phyloP scores from a whole-genome alignment of 2,888 invertebrate species.

The Phorcus lineatus region DNA sequence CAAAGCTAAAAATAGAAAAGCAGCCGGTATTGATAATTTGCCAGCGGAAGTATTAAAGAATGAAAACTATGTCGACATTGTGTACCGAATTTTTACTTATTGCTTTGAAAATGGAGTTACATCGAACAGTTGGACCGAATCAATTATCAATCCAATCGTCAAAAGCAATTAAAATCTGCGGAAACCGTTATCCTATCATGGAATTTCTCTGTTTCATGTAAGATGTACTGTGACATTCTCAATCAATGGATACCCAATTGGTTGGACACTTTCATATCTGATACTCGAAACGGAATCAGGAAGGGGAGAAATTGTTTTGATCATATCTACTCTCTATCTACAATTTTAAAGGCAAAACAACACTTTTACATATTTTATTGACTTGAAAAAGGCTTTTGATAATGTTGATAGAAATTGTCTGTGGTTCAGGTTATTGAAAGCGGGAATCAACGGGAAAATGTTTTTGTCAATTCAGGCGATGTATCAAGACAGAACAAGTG shows the following conservation, averaged over 20 bases:
- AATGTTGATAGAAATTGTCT: slow-evolving; percentile 11
- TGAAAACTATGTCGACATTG: not conserved
- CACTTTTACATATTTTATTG: slow-evolving; percentile 29
- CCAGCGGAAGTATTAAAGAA: slow-evolving; percentile 18
- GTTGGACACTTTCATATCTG: slow-evolving; percentile 20
- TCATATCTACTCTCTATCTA: slow-evolving; percentile 23
- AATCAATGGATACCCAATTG: slow-evolving; percentile 19
- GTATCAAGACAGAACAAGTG: not conserved
- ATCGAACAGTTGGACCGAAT: slow-evolving; percentile 12
- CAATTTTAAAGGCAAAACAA: slow-evolving; percentile 17
- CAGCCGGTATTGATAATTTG: not conserved
- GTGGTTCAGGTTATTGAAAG: slow-evolving; percentile 11
- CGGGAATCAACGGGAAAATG: slow-evolving; percentile 1
- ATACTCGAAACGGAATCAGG: slow-evolving; percentile 31
- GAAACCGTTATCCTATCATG: slow-evolving; percentile 13
- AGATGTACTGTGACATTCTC: slow-evolving; percentile 28
- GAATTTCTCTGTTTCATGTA: slow-evolving; percentile 31
- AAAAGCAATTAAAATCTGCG: not conserved
- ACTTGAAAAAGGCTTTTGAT: slow-evolving; percentile 25
- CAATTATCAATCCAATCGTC: slow-evolving; percentile 27
- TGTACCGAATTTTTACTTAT: not conserved
- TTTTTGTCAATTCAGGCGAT: not conserved
- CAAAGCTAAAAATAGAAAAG: not conserved
- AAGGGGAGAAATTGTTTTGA: slow-evolving; percentile 27
- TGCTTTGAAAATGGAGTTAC: slow-evolving; percentile 22